phyloP scores from a whole-genome alignment of 2,113 vertebrate genomes.

The Nothobranchius furzeri region DNA sequence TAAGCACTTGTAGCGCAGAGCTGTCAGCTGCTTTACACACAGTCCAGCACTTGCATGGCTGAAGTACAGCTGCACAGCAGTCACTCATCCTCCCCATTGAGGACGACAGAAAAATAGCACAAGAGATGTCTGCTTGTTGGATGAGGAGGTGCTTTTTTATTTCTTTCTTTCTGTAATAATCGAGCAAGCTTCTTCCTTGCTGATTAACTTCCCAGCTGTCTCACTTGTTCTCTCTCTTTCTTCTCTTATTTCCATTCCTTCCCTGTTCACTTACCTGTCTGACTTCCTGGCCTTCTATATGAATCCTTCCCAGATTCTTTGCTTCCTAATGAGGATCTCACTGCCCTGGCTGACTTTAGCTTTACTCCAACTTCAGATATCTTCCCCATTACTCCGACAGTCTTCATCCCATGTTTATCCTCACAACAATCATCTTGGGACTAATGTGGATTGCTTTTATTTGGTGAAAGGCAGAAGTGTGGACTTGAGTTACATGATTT shows the following conservation, averaged over 20 bases:
- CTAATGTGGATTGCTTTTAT: no score
- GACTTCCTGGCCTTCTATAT: slow-evolving; percentile 9
- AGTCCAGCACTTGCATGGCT: not conserved
- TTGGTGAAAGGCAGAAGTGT: no score
- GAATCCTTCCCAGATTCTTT: not conserved
- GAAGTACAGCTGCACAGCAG: not conserved
- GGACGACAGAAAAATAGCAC: not conserved
- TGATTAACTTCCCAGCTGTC: not conserved
- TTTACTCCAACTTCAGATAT: not conserved
- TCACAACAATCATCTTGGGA: not conserved
- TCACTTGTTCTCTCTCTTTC: slow-evolving; percentile 2
- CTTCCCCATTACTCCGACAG: not conserved
- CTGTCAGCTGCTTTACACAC: slow-evolving; percentile 15
- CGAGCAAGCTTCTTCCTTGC: not conserved
- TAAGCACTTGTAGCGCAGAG: slow-evolving; percentile 3
- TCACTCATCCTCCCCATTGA: slow-evolving; percentile 17
- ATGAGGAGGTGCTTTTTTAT: not conserved
- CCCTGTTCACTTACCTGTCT: not conserved
- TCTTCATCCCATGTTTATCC: not conserved
- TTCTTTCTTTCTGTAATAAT: slow-evolving; percentile 19
- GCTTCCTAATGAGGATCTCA: slow-evolving; percentile 15
- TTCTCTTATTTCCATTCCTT: not conserved
- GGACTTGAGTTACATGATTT: no score
- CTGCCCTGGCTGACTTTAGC: not conserved
- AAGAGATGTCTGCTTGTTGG: slow-evolving; percentile 7